These are phyloP conservation scores for Rattus rattus DNA, from an alignment of 2,113 vertebrate genomes.

Conservation along the genomic window DNA sequence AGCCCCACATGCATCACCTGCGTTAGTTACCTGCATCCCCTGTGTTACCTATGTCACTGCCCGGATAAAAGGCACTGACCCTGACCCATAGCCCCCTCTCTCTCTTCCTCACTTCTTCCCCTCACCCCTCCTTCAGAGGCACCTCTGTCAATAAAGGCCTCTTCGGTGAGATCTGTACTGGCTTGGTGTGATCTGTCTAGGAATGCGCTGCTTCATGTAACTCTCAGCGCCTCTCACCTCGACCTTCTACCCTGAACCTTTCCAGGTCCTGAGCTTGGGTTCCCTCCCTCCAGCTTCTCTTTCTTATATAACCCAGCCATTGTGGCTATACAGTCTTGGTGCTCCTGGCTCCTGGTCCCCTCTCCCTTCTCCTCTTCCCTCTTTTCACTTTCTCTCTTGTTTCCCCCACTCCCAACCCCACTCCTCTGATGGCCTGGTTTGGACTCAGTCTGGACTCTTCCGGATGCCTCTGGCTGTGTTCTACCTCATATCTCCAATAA, in stretches of 20 bases:
- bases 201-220: too few relatives aligned
- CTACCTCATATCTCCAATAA: neutral
- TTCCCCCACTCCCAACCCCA: accelerated
- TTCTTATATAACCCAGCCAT: neutral
- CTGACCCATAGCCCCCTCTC: too few relatives aligned
- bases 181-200: too few relatives aligned
- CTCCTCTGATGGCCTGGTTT: neutral
- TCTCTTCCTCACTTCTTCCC: neutral
- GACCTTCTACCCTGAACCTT: neutral
- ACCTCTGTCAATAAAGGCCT: too few relatives aligned
- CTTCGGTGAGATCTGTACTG: too few relatives aligned
- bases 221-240: neutral
- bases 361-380: neutral
- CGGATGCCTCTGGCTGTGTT: neutral
- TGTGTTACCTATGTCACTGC: too few relatives aligned
- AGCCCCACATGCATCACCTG: too few relatives aligned
- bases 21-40: too few relatives aligned
- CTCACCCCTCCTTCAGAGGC: neutral
- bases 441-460: neutral
- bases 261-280: neutral
- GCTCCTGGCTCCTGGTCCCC: neutral
- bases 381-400: too few relatives aligned
- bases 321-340: neutral
- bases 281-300: neutral
- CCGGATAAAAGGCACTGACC: too few relatives aligned